A percentile compares a stretch with the other conserved stretches of the same genome.
These are phyloP conservation scores for Neodontobutis hainanensis DNA, from an alignment of 2,113 vertebrate genomes.

Conservation along the genomic window DNA sequence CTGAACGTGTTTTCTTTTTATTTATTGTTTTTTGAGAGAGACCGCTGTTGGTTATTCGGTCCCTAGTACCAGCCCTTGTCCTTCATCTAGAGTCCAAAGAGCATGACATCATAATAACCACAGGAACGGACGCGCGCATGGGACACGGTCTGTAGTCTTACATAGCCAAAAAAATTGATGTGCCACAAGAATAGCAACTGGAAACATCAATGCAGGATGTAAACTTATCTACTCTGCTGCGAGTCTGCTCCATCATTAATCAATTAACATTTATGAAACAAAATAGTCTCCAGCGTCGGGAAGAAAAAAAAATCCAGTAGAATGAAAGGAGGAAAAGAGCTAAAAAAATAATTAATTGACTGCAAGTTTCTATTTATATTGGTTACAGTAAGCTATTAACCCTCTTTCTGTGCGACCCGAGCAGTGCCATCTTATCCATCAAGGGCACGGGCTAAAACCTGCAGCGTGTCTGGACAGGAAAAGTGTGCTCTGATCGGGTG, in stretches of 20 bases:
- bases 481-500: not conserved
- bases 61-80: conserved; percentile 46
- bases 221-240: conserved; percentile 61
- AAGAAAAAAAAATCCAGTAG: conserved; percentile 14
- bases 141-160: conserved; percentile 57
- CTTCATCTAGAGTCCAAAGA: conserved; percentile 54
- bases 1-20: conserved; percentile 2
- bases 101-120: conserved; percentile 55
- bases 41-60: conserved; percentile 58
- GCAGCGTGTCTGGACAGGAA: conserved; percentile 34
- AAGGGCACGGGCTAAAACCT: conserved; percentile 49
- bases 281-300: conserved; percentile 60
- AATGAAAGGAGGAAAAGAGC: conserved; percentile 50
- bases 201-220: conserved; percentile 71
- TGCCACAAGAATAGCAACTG: conserved; percentile 62
- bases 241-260: conserved; percentile 70
- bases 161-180: conserved; percentile 60
- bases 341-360: conserved; percentile 65
- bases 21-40: conserved; percentile 7
- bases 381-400: conserved; percentile 57
- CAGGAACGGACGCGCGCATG: conserved; percentile 47
- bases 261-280: conserved; percentile 77
- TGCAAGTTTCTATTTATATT: conserved; percentile 66
- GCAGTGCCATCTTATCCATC: conserved; percentile 27
- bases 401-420: conserved; percentile 2